Evolutionary conservation across 2,113 vertebrate genomes (phyloP).

Genomic region (Tetrax tetrax): DNA sequence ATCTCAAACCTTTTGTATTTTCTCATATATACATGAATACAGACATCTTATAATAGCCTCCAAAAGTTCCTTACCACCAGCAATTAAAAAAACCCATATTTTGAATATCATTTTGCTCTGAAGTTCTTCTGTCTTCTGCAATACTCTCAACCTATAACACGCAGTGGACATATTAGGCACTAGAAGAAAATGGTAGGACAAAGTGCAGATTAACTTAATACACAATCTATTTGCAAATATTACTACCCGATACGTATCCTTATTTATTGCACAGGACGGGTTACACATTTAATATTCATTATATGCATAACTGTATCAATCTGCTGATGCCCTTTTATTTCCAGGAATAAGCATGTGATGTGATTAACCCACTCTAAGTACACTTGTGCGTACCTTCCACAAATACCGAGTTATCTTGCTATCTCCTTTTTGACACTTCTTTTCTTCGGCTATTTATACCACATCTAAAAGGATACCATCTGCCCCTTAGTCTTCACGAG

Average conservation of each 20-base stretch:
- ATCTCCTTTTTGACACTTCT: background rate
- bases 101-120: background rate
- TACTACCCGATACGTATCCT: background rate
- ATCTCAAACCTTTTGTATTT: background rate
- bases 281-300: background rate
- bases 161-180: background rate
- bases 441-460: slow-evolving; percentile 17
- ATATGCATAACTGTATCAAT: background rate
- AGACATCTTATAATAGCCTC: background rate
- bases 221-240: background rate
- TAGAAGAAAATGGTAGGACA: background rate
- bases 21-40: background rate
- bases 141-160: background rate
- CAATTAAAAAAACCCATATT: background rate
- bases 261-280: background rate
- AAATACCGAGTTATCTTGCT: slow-evolving; percentile 16
- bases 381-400: background rate
- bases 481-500: background rate
- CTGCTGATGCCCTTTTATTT: background rate
- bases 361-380: background rate
- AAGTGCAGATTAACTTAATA: background rate
- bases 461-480: background rate
- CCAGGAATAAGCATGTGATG: background rate
- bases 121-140: background rate
- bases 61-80: background rate